A percentile compares a stretch with the other conserved stretches of the same genome.
Conservation (phyloP, 37 sponge, comb jelly and placozoan genomes). For the Bolinopsis microptera region DNA sequence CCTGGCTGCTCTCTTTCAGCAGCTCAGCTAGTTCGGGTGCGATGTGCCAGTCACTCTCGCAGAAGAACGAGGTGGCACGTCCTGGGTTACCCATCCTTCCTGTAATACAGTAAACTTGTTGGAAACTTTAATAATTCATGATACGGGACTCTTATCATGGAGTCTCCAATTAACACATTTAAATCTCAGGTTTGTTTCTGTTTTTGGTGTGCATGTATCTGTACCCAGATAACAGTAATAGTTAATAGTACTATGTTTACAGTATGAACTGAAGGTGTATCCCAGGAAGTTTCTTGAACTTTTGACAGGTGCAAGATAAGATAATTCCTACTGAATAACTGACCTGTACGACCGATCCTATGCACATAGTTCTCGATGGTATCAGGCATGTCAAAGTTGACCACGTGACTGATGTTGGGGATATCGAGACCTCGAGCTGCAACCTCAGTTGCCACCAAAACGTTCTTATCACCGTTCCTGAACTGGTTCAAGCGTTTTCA, state of each 20-base stretch:
- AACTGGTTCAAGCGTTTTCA: constrained; percentile 43
- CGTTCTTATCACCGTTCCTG: constrained; percentile 63
- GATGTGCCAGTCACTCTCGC: constrained; percentile 63
- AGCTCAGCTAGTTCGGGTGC: constrained; percentile 58
- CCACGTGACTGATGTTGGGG: constrained; percentile 42
- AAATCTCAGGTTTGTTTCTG: too few relatives aligned
- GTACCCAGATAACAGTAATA: too few relatives aligned
- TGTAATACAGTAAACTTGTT: too few relatives aligned
- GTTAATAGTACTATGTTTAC: too few relatives aligned
- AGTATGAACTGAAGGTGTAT: too few relatives aligned
- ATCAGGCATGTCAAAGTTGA: constrained; percentile 64
- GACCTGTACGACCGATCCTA: constrained; percentile 51
- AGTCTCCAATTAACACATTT: too few relatives aligned
- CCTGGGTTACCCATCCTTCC: constrained; percentile 64
- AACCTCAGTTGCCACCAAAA: constrained; percentile 63
- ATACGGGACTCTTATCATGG: too few relatives aligned
- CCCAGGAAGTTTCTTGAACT: too few relatives aligned
- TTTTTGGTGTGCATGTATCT: too few relatives aligned
- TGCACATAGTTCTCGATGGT: constrained; percentile 64
- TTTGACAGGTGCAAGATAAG: too few relatives aligned
- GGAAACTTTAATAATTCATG: too few relatives aligned
- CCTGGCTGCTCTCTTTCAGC: constrained; percentile 60
- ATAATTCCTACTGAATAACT: too few relatives aligned
- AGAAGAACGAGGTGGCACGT: constrained; percentile 50
- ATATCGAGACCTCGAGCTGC: constrained; percentile 66